phyloP scores from a whole-genome alignment of 2,113 vertebrate species.

The Neotoma lepida region DNA sequence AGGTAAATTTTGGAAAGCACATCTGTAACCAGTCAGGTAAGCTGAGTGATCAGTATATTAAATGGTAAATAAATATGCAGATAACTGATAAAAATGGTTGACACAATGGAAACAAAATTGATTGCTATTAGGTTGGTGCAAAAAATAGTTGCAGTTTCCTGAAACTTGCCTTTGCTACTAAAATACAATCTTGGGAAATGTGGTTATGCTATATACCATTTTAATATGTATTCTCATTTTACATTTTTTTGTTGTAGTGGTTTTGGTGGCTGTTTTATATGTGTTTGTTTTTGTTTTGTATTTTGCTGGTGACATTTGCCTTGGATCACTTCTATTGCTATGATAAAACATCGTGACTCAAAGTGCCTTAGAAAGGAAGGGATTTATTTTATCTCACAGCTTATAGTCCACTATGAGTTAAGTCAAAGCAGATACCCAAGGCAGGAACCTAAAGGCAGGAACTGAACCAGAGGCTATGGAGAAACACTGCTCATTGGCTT shows the following conservation, averaged over 20 bases:
- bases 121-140: not conserved
- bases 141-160: not conserved
- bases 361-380: not conserved
- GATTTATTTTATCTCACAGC: not conserved
- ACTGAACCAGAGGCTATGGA: not conserved
- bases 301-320: not conserved
- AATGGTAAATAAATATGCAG: not conserved
- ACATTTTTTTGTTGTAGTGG: too few relatives aligned
- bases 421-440: not conserved
- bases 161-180: not conserved
- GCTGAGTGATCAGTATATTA: not conserved
- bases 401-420: not conserved
- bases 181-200: not conserved
- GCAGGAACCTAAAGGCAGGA: not conserved
- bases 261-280: not conserved
- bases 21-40: not conserved
- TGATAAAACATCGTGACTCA: not conserved
- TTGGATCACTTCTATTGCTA: not conserved
- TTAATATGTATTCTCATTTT: not conserved
- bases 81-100: not conserved
- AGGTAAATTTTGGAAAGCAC: not conserved
- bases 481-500: not conserved
- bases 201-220: not conserved
- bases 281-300: not conserved
- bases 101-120: not conserved